phyloP scores from a whole-genome alignment of 2,797 vertebrate genomes.

The Argyrosomus regius region DNA sequence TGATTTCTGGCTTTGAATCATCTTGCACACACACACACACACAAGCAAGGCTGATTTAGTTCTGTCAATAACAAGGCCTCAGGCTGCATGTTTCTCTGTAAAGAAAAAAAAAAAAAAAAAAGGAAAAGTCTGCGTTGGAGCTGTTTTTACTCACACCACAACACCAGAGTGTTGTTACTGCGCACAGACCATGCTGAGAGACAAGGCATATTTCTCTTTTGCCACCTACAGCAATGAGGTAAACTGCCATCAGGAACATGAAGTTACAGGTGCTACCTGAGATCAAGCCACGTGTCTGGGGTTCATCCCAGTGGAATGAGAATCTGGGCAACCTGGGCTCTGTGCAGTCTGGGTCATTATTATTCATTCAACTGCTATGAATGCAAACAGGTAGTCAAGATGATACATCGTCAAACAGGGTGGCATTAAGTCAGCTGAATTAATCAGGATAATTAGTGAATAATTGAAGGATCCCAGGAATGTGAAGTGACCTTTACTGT shows the following conservation, averaged over 20 bases:
- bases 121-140: constrained; percentile 38
- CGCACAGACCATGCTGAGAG: constrained; percentile 37
- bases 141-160: constrained; percentile 42
- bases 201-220: constrained; percentile 39
- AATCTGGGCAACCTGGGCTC: constrained; percentile 1
- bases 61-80: constrained; percentile 73
- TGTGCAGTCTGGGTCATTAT: constrained; percentile 20
- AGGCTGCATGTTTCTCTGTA: constrained; percentile 58
- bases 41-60: constrained; percentile 59
- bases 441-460: constrained; percentile 50
- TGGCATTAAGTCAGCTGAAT: constrained; percentile 39
- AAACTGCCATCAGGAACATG: constrained; percentile 54
- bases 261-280: constrained; percentile 43
- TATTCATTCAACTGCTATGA: constrained; percentile 40
- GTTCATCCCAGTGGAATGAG: constrained; percentile 36
- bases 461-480: constrained; percentile 28
- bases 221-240: constrained; percentile 21
- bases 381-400: constrained; percentile 35
- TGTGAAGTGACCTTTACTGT: constrained; percentile 33
- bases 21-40: constrained; percentile 37
- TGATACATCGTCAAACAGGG: constrained; percentile 9
- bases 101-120: not conserved
- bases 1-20: constrained; percentile 62
- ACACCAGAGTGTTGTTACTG: constrained; percentile 50
- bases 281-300: constrained; percentile 47